phyloP scores from a whole-genome alignment of 2,113 vertebrate genomes.

The Anhinga anhinga region DNA sequence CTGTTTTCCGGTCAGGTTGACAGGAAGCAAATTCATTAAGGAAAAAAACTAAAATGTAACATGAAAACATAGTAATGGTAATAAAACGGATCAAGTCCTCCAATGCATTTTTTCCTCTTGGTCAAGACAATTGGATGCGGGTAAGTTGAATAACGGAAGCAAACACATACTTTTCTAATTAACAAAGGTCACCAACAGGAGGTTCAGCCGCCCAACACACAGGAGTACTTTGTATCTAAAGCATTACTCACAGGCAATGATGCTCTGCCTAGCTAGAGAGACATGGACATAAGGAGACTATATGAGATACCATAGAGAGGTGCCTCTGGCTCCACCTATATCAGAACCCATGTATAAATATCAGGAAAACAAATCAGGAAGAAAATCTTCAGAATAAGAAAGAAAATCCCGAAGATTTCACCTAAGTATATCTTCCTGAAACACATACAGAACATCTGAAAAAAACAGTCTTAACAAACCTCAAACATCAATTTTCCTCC shows the following conservation, averaged over 20 bases:
- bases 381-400: background rate
- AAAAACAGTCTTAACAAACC: background rate
- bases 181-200: background rate
- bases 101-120: background rate
- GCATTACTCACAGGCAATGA: background rate
- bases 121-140: background rate
- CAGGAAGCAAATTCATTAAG: background rate
- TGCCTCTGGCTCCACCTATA: background rate
- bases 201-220: background rate
- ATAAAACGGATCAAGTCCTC: background rate
- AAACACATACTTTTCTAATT: background rate
- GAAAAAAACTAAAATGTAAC: background rate
- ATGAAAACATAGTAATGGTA: background rate
- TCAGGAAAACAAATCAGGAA: background rate
- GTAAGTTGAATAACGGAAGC: background rate
- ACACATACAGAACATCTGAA: background rate
- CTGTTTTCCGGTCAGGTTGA: background rate
- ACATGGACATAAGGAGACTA: fast-evolving
- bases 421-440: background rate
- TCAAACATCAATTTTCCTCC: background rate
- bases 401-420: background rate
- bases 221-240: background rate
- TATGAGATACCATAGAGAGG: background rate
- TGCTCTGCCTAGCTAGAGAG: background rate
- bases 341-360: background rate